Percentiles rank a stretch among this genome's conserved stretches.
phyloP scores from a whole-genome alignment of 1,140 invertebrate genomes.

The Geopemphigus sp. region DNA sequence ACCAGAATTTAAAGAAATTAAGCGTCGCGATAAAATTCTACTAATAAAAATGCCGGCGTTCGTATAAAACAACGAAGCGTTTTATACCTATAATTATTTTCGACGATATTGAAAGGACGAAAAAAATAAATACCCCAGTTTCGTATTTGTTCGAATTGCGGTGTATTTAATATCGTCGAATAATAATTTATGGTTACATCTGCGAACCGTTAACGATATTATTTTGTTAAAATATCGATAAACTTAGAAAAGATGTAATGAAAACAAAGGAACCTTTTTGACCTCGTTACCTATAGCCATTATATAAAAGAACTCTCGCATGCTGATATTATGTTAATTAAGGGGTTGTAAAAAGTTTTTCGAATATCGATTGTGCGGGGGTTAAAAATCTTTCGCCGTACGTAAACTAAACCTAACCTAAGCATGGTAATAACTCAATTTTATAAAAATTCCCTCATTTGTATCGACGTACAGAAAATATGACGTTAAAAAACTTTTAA shows the following conservation, averaged over 20 bases:
- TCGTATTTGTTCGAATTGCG: not conserved
- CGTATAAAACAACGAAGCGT: no score
- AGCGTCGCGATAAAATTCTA: no score
- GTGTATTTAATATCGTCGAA: not conserved
- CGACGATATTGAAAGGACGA: not conserved
- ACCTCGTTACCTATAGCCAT: not conserved
- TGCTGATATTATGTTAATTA: conserved; percentile 41
- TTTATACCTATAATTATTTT: not conserved
- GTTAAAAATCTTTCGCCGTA: not conserved
- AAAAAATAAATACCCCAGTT: no score
- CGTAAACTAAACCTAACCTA: not conserved
- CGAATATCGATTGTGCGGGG: conserved; percentile 3
- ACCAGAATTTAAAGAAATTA: no score
- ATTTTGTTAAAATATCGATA: not conserved
- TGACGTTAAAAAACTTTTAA: no score
- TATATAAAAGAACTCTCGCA: not conserved
- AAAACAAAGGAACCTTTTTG: not conserved
- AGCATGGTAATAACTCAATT: no score
- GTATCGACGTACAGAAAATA: no score
- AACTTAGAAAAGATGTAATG: not conserved
- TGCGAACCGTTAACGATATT: not conserved
- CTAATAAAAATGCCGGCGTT: no score
- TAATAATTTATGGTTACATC: not conserved
- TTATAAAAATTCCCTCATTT: no score
- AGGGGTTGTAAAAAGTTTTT: conserved; percentile 25